Base-by-base conservation (phyloP, 2,888 invertebrate species). In the Alitta virens region DNA sequence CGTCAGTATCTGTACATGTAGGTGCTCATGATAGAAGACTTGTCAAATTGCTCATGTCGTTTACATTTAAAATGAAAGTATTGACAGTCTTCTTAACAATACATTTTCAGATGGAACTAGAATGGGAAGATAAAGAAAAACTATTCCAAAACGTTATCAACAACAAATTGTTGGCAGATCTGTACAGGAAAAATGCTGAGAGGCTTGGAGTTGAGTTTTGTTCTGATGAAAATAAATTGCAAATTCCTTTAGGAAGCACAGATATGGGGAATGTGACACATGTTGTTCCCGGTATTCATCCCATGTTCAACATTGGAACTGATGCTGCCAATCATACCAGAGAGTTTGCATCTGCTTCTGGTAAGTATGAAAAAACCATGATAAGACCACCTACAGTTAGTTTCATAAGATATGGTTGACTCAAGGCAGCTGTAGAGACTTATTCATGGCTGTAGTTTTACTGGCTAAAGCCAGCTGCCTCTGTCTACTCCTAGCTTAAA, bases 261-360 rank as follows among this genome's bases (percentile, higher is more conserved):
- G 75, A 75, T 58, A 71, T 74, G 69, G 75, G 75, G 2, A 74
- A 75, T 61, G 71, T 75, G 23, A 73, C 73, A 5, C 71, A 73
- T 43, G 68, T 69, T 18, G 68, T 75, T 18, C 75, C 75, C 7
- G 67, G 68, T 52, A 73, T 75, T 9, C 75, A 75, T 56, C 71
- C 71, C 12, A 52, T 60, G 26, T 70, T 66, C 52, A 53, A 70
- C 62, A 66, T 71, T 16, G 72, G 72, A 16, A 69, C 68, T 5
- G 38, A 46, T 12, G 69, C 65, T 9, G 57, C 62, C 23, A 71
- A 69, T 57, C 75, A 75, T 59, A 72, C 74, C 0, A 54, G 61
- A 14, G 71, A 26, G 1, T 75, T 75, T 50, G 64, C 71, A 5
- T 33, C 52, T 18, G 71, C 70, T 26, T 63, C 72, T 14, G 70